Evolutionary conservation across 2,113 vertebrate genomes (phyloP).

Genomic region (Cryptotis parvus): DNA sequence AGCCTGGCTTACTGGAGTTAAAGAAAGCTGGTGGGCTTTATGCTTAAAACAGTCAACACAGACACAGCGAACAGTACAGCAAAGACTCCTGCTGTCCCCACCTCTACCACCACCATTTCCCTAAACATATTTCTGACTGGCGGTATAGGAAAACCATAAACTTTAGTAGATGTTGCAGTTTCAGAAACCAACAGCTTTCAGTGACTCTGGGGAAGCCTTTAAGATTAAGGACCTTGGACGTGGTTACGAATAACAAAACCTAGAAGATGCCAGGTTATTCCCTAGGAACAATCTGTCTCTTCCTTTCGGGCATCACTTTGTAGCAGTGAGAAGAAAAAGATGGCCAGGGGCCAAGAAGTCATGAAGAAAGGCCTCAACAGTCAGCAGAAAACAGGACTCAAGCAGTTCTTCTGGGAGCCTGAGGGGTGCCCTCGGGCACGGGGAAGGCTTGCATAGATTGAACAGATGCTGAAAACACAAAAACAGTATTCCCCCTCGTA

Average conservation of each 20-base stretch:
- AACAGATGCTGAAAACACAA: constrained; percentile 83
- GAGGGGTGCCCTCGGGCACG: constrained; percentile 79
- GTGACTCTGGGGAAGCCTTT: constrained; percentile 48
- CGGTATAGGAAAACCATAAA: constrained; percentile 60
- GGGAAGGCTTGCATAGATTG: constrained; percentile 89
- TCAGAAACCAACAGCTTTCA: constrained; percentile 49
- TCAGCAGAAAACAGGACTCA: constrained; percentile 61
- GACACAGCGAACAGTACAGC: background rate
- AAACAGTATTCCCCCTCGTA: constrained; percentile 78
- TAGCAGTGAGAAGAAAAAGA: constrained; percentile 23
- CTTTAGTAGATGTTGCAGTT: constrained; percentile 62
- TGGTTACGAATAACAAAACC: constrained; percentile 57
- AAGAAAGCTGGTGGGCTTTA: constrained; percentile 42
- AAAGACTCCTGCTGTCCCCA: background rate
- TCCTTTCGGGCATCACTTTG: constrained; percentile 40
- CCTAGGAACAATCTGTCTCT: constrained; percentile 71
- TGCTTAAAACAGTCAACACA: constrained; percentile 15
- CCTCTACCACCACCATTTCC: background rate
- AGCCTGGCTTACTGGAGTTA: constrained; percentile 47
- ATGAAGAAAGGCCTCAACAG: constrained; percentile 61
- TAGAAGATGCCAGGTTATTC: constrained; percentile 81
- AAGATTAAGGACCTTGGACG: constrained; percentile 71
- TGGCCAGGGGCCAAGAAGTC: constrained; percentile 53
- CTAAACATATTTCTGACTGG: constrained; percentile 53
- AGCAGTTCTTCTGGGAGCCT: constrained; percentile 79